Percentiles rank a stretch among this genome's conserved stretches.
These are phyloP conservation scores for Microlaimidae sp. DNA, from an alignment of 2,888 invertebrate genomes.

Conservation along the genomic window DNA sequence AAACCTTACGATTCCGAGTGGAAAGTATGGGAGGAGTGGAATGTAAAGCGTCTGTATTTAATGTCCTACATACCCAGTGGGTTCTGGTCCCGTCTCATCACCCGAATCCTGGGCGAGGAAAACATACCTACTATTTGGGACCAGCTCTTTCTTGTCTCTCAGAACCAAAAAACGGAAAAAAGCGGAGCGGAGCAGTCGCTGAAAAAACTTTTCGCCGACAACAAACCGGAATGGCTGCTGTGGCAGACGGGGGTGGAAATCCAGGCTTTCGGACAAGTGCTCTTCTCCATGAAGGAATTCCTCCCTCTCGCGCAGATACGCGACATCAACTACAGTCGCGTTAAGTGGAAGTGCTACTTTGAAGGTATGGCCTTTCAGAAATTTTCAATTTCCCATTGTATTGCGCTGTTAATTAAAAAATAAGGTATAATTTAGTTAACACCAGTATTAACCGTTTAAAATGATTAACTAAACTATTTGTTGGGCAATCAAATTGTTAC, in stretches of 20 bases:
- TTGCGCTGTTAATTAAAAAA: no score
- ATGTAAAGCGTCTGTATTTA: constrained; percentile 38
- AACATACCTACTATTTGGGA: constrained; percentile 36
- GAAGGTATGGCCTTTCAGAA: no score
- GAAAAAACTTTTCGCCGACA: no score
- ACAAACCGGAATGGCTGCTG: constrained; percentile 57
- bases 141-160: not conserved
- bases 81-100: constrained; percentile 86
- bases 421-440: no score
- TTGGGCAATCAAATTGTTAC: no score
- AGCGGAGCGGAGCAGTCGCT: not conserved
- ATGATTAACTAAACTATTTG: no score
- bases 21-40: not conserved
- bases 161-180: not conserved
- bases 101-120: constrained; percentile 74
- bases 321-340: constrained; percentile 26
- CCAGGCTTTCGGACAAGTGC: constrained; percentile 53
- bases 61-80: constrained; percentile 95
- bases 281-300: constrained; percentile 67
- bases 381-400: no score
- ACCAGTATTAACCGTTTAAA: no score
- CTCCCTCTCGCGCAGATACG: constrained; percentile 26
- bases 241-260: constrained; percentile 76
- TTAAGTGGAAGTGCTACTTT: constrained; percentile 22
- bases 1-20: no score